These are phyloP conservation scores for Hirtodrosophila alboralis DNA, from an alignment of 2,888 invertebrate genomes.

Conservation along the genomic window DNA sequence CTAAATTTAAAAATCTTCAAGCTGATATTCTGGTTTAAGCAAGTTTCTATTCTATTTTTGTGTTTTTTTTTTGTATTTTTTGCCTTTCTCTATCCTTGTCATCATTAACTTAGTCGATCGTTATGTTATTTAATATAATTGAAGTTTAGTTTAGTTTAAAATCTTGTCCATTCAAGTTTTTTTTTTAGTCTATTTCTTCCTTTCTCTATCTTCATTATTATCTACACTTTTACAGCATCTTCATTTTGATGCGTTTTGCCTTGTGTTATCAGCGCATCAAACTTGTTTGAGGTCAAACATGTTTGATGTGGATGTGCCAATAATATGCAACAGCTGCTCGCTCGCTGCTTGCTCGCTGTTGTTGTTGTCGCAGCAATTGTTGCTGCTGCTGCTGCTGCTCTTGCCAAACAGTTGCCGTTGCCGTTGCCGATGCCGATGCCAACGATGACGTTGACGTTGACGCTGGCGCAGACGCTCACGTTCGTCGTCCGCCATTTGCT, in stretches of 20 bases:
- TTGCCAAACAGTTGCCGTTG: slow-evolving; percentile 55
- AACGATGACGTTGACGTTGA: too few species aligned
- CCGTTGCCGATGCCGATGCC: slow-evolving; percentile 20
- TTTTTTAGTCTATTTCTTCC: not conserved
- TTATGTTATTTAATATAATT: too few species aligned
- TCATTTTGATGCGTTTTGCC: not conserved
- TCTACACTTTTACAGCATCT: not conserved
- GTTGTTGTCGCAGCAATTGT: slow-evolving; percentile 23
- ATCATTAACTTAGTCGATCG: not conserved
- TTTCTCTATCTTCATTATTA: not conserved
- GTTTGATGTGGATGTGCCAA: slow-evolving; percentile 67
- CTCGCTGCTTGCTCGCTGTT: slow-evolving; percentile 24
- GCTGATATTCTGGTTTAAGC: too few species aligned
- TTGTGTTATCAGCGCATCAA: slow-evolving; percentile 62
- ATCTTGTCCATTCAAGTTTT: too few species aligned
- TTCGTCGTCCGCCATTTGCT: slow-evolving; percentile 25
- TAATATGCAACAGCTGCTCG: slow-evolving; percentile 64
- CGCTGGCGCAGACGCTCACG: slow-evolving; percentile 11
- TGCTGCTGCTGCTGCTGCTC: slow-evolving; percentile 23
- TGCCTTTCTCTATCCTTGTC: not conserved
- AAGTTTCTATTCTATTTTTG: too few species aligned
- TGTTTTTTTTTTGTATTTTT: too few species aligned
- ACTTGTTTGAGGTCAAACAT: slow-evolving; percentile 59
- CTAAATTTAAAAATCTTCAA: too few species aligned
- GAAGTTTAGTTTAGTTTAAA: too few species aligned